Percentiles rank a stretch among this genome's conserved stretches.
Conservation (phyloP, 2,113 vertebrate species). For the Chaetura pelagica region DNA sequence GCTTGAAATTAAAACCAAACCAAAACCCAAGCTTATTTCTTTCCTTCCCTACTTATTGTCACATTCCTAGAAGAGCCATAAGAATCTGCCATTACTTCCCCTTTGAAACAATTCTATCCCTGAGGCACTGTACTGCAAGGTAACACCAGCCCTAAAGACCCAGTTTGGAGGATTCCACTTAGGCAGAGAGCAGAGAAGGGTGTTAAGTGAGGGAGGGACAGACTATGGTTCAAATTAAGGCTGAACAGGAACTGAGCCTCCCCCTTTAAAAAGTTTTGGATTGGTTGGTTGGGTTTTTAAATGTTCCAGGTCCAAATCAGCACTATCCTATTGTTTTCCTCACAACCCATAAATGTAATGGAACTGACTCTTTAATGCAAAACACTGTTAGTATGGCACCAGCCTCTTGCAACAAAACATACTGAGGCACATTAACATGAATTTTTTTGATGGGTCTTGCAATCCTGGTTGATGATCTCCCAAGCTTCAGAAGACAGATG, state of each 20-base stretch:
- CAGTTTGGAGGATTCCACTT: neutral
- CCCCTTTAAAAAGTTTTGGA: rapidly evolving
- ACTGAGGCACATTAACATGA: neutral
- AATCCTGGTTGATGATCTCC: neutral
- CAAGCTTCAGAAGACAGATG: neutral
- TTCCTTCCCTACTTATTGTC: neutral
- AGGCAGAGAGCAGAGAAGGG: neutral
- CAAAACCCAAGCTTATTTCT: neutral
- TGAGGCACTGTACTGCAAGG: neutral
- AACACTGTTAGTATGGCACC: neutral
- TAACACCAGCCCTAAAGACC: neutral
- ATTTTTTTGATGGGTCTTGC: neutral
- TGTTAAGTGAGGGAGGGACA: neutral
- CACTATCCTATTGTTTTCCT: neutral
- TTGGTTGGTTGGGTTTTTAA: neutral
- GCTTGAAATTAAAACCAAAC: neutral
- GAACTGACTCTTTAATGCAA: neutral
- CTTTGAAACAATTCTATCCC: constrained; percentile 5
- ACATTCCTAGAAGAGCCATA: neutral
- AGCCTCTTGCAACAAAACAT: neutral
- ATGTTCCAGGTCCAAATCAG: neutral
- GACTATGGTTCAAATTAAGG: neutral
- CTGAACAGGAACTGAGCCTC: neutral
- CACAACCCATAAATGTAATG: neutral
- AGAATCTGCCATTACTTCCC: constrained; percentile 14